Percentiles rank a stretch among this genome's conserved stretches.
These are phyloP conservation scores for Sylvia borin DNA, from an alignment of 2,797 vertebrate species.

Conservation along the genomic window DNA sequence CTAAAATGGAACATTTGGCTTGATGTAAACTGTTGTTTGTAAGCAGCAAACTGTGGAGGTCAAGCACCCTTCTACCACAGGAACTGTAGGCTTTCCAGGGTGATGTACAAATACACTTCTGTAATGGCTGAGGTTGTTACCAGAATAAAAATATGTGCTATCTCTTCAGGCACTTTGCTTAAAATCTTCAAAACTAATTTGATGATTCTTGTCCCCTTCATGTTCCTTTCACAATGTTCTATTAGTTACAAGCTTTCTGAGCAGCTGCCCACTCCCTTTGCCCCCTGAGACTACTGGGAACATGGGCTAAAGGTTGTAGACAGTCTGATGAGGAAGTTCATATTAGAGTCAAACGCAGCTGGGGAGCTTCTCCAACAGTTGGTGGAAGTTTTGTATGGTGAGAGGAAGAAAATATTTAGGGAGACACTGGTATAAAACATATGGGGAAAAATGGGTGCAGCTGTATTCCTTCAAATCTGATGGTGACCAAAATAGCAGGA, in stretches of 20 bases:
- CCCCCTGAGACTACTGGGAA: conserved; percentile 9
- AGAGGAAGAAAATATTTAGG: background rate
- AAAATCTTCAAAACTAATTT: conserved; percentile 4
- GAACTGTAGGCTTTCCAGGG: background rate
- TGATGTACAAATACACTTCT: background rate
- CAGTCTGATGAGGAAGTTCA: conserved; percentile 12
- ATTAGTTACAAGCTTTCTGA: conserved; percentile 7
- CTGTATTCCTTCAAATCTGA: conserved; percentile 42
- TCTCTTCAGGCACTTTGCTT: background rate
- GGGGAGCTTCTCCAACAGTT: background rate
- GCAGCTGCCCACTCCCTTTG: conserved; percentile 16
- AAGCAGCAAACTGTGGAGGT: background rate
- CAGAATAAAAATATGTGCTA: background rate
- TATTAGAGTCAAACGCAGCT: background rate
- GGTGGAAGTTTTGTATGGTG: background rate
- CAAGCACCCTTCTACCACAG: background rate
- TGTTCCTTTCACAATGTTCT: background rate
- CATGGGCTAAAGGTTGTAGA: conserved; percentile 9
- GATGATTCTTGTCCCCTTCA: background rate
- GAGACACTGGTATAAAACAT: background rate
- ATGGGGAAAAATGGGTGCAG: background rate
- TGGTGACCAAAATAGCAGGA: background rate
- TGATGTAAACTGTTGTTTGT: background rate
- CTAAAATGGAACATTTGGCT: background rate
- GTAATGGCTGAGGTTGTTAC: background rate